Percentiles rank a stretch among this genome's conserved stretches.
Conservation (phyloP, 2,888 invertebrate genomes). For the Neoitamus cyanurus region DNA sequence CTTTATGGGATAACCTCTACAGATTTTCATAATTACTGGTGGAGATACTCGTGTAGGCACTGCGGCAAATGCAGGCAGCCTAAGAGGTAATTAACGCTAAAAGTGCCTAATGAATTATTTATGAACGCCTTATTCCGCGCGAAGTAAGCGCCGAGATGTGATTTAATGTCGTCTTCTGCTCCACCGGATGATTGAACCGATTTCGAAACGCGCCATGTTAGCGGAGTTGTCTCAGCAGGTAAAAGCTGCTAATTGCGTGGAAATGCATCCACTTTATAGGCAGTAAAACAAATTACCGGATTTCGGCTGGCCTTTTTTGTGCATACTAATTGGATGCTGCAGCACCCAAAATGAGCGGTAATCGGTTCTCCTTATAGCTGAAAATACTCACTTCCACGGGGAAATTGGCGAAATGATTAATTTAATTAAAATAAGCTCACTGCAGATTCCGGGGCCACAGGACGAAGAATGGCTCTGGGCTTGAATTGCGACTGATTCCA, state of each 20-base stretch:
- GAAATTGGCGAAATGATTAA: background rate
- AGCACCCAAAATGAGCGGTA: background rate
- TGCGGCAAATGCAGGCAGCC: background rate
- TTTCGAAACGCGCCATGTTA: background rate
- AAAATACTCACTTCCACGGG: background rate
- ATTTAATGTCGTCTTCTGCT: slow-evolving; percentile 16
- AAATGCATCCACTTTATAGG: background rate
- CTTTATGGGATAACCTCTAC: background rate
- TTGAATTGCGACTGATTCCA: slow-evolving; percentile 34
- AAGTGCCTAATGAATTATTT: slow-evolving; percentile 40
- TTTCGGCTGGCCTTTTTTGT: background rate
- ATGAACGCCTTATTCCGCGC: slow-evolving; percentile 24
- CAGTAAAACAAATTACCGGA: background rate
- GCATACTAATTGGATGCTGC: background rate
- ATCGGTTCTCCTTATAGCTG: background rate
- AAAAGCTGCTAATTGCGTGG: background rate
- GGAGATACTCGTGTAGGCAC: background rate
- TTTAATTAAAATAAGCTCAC: background rate
- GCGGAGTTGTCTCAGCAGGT: background rate
- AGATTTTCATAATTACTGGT: slow-evolving; percentile 18
- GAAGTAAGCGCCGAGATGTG: background rate
- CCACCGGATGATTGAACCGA: slow-evolving; percentile 14
- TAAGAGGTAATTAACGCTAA: slow-evolving; percentile 27
- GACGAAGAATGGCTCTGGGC: background rate
- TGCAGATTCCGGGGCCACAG: background rate